Evolutionary conservation across 2,113 vertebrate species (phyloP), one percentile per base, ranked within the genome.

Genomic region (Dromas ardeola): DNA sequence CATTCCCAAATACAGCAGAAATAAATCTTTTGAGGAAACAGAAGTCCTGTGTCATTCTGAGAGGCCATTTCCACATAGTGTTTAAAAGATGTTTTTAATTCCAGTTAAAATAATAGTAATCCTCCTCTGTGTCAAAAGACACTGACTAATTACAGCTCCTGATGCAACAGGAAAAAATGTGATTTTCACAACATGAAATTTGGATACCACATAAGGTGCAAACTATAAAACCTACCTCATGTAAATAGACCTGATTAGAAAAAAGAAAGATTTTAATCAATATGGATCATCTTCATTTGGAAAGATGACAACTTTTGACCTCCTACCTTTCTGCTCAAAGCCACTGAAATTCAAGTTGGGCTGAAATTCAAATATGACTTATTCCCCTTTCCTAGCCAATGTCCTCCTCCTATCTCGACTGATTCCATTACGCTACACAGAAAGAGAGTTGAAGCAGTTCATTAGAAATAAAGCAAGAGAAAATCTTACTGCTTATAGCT

Each of bases 61-160:
- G 29, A 0, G 0, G 38, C 62, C 21, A 36, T 13, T 27, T 20
- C 22, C 40, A 62, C 27, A 38, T 0, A 49, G 14, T 18, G 21
- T 40, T 47, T 79, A 20, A 93, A 90, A 34, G 23, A 45, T 36
- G 2, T 2, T 76, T 90, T 79, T 65, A 63, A 80, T 63, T 91
- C 34, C 47, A 76, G 12, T 13, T 93, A 45, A 91, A 45, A 43
- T 38, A 59, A 55, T 1, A 21, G 32, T 2, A 80, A 38, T 32
- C 13, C 25, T 78, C 38, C 8, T 47, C 15, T n/a, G 18, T 59
- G 38, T 55, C 42, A 65, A 71, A 89, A 79, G 56, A 59, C n/a
- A 55, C 8, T 20, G 8, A 49, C 17, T 79, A 47, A 4, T 80
- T 94, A 53, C 40, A 93, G 38, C 5, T 90, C 38, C 43, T 36